These are phyloP conservation scores for Steinernema hermaphroditum DNA, from an alignment of 2,888 invertebrate genomes.

Conservation along the genomic window DNA sequence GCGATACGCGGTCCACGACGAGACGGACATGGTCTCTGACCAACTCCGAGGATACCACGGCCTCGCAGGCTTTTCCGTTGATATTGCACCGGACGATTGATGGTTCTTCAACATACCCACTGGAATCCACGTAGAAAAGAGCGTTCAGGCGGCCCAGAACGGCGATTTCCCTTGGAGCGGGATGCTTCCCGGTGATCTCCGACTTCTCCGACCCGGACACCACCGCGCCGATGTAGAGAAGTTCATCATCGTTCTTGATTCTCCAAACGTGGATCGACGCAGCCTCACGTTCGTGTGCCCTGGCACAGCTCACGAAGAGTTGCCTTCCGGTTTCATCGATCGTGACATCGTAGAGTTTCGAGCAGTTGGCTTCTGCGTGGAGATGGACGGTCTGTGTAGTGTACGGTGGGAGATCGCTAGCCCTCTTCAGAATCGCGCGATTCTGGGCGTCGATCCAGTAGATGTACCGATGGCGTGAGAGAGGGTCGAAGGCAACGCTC, in stretches of 20 bases:
- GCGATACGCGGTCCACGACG: conserved; percentile 33
- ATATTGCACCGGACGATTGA: conserved; percentile 40
- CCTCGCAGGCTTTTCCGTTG: conserved; percentile 39
- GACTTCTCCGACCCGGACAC: conserved; percentile 42
- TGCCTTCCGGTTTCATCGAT: conserved; percentile 43
- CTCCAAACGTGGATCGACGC: conserved; percentile 41
- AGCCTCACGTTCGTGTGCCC: conserved; percentile 27
- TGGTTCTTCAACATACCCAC: conserved; percentile 37
- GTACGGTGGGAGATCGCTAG: conserved; percentile 30
- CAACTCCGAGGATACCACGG: conserved; percentile 37
- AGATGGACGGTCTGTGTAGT: conserved; percentile 20
- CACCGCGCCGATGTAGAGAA: conserved; percentile 42
- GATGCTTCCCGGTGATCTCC: conserved; percentile 35
- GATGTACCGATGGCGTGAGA: conserved; percentile 36
- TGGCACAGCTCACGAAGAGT: conserved; percentile 40
- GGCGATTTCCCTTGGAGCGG: conserved; percentile 41
- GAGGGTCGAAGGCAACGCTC: conserved; percentile 39
- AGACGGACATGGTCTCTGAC: conserved; percentile 29
- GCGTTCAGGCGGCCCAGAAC: conserved; percentile 46
- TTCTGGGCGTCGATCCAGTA: conserved; percentile 49
- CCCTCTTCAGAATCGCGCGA: conserved; percentile 35
- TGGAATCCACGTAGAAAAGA: conserved; percentile 43
- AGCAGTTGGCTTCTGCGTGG: conserved; percentile 35
- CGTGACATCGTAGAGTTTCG: conserved; percentile 43
- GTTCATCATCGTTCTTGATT: conserved; percentile 37